These are phyloP conservation scores for Athripsodes cinereus DNA, from an alignment of 2,888 invertebrate species.

Conservation along the genomic window DNA sequence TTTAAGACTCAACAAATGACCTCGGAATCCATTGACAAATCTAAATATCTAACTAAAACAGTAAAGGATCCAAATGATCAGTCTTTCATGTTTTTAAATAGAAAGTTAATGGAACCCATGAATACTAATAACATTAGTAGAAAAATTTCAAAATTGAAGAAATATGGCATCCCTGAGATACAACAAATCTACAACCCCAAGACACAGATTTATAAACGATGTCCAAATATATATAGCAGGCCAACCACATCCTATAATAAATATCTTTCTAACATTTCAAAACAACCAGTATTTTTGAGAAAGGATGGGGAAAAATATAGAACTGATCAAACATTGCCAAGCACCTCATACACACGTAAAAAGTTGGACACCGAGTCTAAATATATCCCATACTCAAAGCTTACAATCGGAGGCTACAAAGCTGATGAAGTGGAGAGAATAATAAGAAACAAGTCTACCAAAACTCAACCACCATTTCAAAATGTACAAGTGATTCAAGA, in stretches of 20 bases:
- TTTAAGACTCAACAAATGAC: too few relatives aligned
- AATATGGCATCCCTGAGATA: slow-evolving; percentile 23
- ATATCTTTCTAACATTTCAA: slow-evolving; percentile 6
- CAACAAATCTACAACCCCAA: slow-evolving; percentile 24
- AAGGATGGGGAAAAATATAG: not conserved
- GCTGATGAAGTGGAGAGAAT: not conserved
- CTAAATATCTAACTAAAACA: not conserved
- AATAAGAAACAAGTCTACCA: slow-evolving; percentile 2
- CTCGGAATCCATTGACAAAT: not conserved
- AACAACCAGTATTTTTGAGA: slow-evolving; percentile 6
- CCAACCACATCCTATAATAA: not conserved
- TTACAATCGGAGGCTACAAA: slow-evolving; percentile 44
- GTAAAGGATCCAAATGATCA: not conserved
- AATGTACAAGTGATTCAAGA: not conserved
- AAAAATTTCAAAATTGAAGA: slow-evolving; percentile 22
- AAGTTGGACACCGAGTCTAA: slow-evolving; percentile 32
- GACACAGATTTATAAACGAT: slow-evolving; percentile 7
- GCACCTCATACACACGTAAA: not conserved
- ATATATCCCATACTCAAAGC: slow-evolving; percentile 46
- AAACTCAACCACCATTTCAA: not conserved
- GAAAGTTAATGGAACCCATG: not conserved
- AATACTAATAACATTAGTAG: not conserved
- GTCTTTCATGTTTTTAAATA: slow-evolving; percentile 19
- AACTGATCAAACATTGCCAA: not conserved
- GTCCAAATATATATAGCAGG: not conserved